phyloP scores from a whole-genome alignment of 1,140 invertebrate species.

The Drosophila insularis region DNA sequence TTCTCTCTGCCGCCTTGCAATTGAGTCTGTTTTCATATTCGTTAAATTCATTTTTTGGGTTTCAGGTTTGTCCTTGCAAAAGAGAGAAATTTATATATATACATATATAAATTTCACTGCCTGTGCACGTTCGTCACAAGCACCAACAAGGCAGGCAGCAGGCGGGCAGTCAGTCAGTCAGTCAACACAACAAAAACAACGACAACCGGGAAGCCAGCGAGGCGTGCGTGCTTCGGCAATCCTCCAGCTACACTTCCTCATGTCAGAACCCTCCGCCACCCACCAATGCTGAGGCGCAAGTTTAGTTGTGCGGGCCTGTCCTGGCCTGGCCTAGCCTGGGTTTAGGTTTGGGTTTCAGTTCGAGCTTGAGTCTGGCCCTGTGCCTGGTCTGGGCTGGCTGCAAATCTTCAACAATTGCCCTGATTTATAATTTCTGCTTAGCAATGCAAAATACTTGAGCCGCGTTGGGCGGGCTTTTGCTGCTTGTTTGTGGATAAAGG shows the following conservation, averaged over 20 bases:
- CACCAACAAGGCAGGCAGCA: conserved; percentile 29
- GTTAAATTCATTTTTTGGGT: conserved; percentile 70
- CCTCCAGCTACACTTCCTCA: conserved; percentile 2
- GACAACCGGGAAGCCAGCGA: conserved; percentile 42
- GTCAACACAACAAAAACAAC: conserved; percentile 54
- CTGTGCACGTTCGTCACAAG: conserved; percentile 66
- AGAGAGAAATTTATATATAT: conserved; percentile 2
- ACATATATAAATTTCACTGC: conserved; percentile 55
- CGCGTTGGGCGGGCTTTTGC: conserved; percentile 45
- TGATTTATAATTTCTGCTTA: conserved; percentile 81
- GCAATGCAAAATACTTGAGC: conserved; percentile 81
- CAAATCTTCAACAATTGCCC: conserved; percentile 81
- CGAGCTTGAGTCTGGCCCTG: not conserved
- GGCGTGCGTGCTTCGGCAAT: conserved; percentile 51
- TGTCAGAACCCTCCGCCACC: not conserved
- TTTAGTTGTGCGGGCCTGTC: conserved; percentile 68
- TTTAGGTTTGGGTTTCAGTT: not conserved
- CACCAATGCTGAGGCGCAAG: conserved; percentile 32
- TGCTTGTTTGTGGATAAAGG: conserved; percentile 1
- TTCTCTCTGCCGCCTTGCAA: not conserved
- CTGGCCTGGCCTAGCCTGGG: not conserved
- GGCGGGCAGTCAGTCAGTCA: conserved; percentile 46
- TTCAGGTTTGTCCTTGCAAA: conserved; percentile 68
- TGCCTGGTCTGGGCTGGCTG: conserved; percentile 50
- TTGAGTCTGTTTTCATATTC: conserved; percentile 61